These are phyloP conservation scores for Calameuta filiformis DNA, from an alignment of 2,888 invertebrate genomes.

Conservation along the genomic window DNA sequence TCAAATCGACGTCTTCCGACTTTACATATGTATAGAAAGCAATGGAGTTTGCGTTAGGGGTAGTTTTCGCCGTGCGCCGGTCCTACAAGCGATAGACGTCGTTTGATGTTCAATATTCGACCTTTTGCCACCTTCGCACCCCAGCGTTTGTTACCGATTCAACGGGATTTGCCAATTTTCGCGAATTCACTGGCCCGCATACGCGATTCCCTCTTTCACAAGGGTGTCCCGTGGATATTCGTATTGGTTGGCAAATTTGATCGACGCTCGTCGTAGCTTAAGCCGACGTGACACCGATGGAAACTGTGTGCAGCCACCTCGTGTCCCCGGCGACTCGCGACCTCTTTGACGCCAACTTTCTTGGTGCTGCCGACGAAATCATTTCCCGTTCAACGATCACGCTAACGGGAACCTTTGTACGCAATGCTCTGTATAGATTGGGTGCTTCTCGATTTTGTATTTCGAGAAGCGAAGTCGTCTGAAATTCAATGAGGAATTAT, in stretches of 20 bases:
- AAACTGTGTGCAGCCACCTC: not conserved
- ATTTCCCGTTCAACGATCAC: not conserved
- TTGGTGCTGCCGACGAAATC: not conserved
- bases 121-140: not conserved
- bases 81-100: conserved; percentile 28
- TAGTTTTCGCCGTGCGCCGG: conserved; percentile 6
- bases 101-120: conserved; percentile 36
- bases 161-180: not conserved
- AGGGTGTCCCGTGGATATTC: conserved; percentile 25
- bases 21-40: not conserved
- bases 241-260: conserved; percentile 32
- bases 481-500: not conserved
- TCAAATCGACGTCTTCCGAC: not conserved
- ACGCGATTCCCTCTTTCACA: conserved; percentile 18
- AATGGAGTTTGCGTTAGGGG: not conserved
- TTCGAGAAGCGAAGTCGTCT: not conserved
- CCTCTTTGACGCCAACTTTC: not conserved
- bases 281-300: conserved; percentile 22
- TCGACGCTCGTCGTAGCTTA: conserved; percentile 18
- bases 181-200: conserved; percentile 14
- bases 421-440: not conserved
- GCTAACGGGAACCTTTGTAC: not conserved
- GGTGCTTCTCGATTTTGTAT: not conserved
- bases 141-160: not conserved
- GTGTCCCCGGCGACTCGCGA: not conserved